Conservation (phyloP, 2,888 invertebrate species). For the Neelides folsomi region DNA sequence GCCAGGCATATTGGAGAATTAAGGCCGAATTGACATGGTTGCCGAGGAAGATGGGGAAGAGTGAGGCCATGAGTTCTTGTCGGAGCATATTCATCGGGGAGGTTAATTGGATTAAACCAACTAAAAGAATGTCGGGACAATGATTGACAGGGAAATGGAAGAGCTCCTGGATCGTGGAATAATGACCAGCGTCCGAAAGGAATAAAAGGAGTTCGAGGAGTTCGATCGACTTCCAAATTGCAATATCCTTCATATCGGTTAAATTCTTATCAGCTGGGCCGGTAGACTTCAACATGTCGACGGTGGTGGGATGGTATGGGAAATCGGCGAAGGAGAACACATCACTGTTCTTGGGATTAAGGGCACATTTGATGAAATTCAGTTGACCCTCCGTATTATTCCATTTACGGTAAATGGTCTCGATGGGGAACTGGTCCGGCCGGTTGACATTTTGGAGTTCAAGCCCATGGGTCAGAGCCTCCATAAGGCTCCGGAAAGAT, state of each 20-base stretch:
- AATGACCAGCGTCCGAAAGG: constrained; percentile 75
- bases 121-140: constrained; percentile 84
- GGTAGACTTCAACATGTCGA: constrained; percentile 79
- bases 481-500: constrained; percentile 67
- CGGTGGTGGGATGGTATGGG: constrained; percentile 69
- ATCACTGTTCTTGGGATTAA: constrained; percentile 65
- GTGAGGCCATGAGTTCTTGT: constrained; percentile 70
- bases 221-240: constrained; percentile 85
- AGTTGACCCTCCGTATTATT: constrained; percentile 82
- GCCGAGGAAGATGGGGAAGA: constrained; percentile 85
- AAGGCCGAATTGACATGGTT: constrained; percentile 94
- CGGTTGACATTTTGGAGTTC: constrained; percentile 58
- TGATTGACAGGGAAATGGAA: constrained; percentile 83
- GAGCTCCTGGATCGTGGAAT: constrained; percentile 67
- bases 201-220: constrained; percentile 75
- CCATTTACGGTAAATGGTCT: constrained; percentile 82
- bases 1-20: constrained; percentile 92
- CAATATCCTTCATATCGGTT: constrained; percentile 77
- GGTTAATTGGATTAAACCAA: constrained; percentile 76
- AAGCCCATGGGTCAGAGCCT: constrained; percentile 65
- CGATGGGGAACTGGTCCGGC: constrained; percentile 66
- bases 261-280: constrained; percentile 52
- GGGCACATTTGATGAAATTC: constrained; percentile 68
- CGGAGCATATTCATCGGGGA: constrained; percentile 63
- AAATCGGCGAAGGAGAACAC: constrained; percentile 89